Base-by-base conservation (phyloP, 2,797 vertebrate species). In the Pseudochirops cupreus region DNA sequence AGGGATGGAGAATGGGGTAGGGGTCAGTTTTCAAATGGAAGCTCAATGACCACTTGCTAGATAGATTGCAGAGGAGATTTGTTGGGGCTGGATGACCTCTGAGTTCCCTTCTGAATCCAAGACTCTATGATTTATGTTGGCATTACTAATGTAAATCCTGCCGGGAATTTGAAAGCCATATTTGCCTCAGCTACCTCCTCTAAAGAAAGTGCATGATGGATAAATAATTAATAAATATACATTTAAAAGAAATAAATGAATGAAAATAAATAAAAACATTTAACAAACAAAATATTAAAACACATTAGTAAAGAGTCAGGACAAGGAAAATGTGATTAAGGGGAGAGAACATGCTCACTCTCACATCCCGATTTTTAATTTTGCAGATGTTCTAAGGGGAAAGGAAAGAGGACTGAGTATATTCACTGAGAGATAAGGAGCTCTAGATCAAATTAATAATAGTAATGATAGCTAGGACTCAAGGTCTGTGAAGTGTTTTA, bases 251-350 rank as follows among this genome's bases (percentile, higher is more conserved):
- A 58, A 29, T 11, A 58, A 58, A 29, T 4, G 18, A 56, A 56
- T 56, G 56, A 56, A 58, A 58, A 58, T 31, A 59, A 93, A 62
- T 89, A 93, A 94, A 18, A 74, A 74, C 1, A 39, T 74, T 74
- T 74, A 74, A 74, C 33, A 74, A 74, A 74, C 5, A 18, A 74
- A 74, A 39, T 39, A n/a, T 5, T n/a, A 95, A 94, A 95, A 59
- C 52, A 82, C 95, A 93, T 46, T 12, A 62, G 74, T 33, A 54
- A 95, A 89, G 56, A 28, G 57, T 87, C 92, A 90, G 94, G 55
- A 33, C 58, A 50, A 26, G 91, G 96, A 96, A 95, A 91, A 67
- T 39, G 24, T 91, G 95, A 96, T 92, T 57, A 93, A 93, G 46
- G 90, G 93, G 14, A 92, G 46, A 57, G 90, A 97, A 96, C 31